Evolutionary conservation across 2,113 vertebrate species (phyloP), one percentile per base, ranked within the genome.

Genomic region (Pseudolaguvia tuberculata): DNA sequence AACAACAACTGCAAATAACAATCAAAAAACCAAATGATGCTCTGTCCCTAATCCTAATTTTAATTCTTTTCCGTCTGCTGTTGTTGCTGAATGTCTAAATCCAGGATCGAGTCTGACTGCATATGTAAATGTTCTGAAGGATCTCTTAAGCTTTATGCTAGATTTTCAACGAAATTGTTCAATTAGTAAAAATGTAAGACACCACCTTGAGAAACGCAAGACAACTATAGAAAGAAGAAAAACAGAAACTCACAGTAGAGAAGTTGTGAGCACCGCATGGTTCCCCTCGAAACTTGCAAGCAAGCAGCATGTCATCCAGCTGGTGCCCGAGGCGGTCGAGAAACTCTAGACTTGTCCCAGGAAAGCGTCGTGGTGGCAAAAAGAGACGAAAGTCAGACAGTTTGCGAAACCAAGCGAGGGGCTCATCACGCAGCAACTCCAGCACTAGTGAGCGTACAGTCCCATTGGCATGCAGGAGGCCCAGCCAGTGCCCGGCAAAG

Each of bases 271-370:
- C 92, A 0, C 95, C 94, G 71, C 96, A 98, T 55, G 90, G 89
- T 82, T 98, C 94, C 73, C 96, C 96, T 75, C 94, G 92, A 90
- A 95, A 99, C 87, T 95, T 98, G 93, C 96, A 99, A 52, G 94
- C 94, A 35, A 99, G 93, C 57, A 99, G 92, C 96, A 98, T 99
- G 88, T 99, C 96, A 66, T 98, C 96, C 73, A 99, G 89, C 82
- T 95, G 95, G 87, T 99, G 96, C 82, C 96, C 94, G 84, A 99
- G 89, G 65, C 96, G 89, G 88, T 98, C 95, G 93, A 99, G 94
- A 90, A 99, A 97, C 83, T 93, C 93, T 79, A 94, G 91, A 88
- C 93, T 97, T 92, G 96, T 98, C 68, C 96, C 96, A 55, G 95
- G 95, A 84, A 96, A 97, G 91, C 94, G 94, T 12, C 96, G 94